Evolutionary conservation across 2,113 vertebrate genomes (phyloP).

Genomic region (Laticauda colubrina): DNA sequence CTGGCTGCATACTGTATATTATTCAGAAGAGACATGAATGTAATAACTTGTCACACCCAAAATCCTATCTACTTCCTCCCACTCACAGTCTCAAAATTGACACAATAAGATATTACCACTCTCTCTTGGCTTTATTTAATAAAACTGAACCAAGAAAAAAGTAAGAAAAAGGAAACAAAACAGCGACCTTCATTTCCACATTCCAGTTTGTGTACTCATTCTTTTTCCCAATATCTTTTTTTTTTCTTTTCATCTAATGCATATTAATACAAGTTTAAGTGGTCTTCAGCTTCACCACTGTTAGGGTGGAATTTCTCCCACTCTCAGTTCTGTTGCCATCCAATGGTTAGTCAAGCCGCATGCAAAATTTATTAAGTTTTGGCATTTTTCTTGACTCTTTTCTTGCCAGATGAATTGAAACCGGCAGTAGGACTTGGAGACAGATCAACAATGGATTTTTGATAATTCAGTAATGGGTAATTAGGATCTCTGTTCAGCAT

Average conservation of each 20-base stretch:
- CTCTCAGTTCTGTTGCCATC: background rate
- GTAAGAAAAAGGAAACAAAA: background rate
- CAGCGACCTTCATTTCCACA: background rate
- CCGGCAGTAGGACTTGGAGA: background rate
- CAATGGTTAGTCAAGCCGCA: background rate
- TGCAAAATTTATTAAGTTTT: background rate
- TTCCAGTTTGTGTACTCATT: background rate
- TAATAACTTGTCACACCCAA: background rate
- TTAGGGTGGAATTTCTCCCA: background rate
- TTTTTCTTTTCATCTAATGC: background rate
- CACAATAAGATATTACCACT: background rate
- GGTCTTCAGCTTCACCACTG: background rate
- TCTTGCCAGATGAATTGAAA: background rate
- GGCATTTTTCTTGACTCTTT: background rate
- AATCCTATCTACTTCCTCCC: background rate
- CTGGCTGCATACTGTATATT: background rate
- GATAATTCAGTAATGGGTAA: background rate
- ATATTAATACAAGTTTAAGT: background rate
- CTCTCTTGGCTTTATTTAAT: background rate
- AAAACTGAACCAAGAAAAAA: background rate
- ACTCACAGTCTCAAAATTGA: background rate
- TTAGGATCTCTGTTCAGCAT: background rate
- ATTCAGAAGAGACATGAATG: background rate
- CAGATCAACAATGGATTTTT: background rate
- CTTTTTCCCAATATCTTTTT: background rate